phyloP scores from a whole-genome alignment of 2,797 vertebrate species.

The Pitangus sulphuratus region DNA sequence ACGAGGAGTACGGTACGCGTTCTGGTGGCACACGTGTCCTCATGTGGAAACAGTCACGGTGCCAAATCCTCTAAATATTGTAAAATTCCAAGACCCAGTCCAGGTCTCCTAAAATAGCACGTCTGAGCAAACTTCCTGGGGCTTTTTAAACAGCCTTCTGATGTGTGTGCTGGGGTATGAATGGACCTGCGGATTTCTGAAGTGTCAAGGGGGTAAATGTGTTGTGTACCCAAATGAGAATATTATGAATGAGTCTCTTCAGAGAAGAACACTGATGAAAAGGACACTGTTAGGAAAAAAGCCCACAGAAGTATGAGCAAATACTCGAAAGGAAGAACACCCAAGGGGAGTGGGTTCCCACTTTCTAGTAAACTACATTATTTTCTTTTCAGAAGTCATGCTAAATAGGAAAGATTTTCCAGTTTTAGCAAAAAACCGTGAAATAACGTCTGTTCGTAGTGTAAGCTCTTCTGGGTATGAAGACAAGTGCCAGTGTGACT shows the following conservation, averaged over 20 bases:
- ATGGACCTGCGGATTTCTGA: background rate
- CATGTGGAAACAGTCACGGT: background rate
- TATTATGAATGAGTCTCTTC: conserved; percentile 73
- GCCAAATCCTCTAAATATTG: conserved; percentile 69
- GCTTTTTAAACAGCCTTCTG: conserved; percentile 47
- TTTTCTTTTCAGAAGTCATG: conserved; percentile 34
- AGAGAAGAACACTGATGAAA: conserved; percentile 55
- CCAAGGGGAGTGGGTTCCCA: conserved; percentile 29
- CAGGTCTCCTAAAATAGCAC: conserved; percentile 73
- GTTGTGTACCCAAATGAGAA: conserved; percentile 30
- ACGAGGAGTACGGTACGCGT: rapidly evolving
- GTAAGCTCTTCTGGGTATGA: background rate
- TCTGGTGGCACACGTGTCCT: background rate
- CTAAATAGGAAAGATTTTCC: conserved; percentile 38
- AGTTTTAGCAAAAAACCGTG: background rate
- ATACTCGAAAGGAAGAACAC: conserved; percentile 51
- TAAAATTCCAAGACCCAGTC: conserved; percentile 71
- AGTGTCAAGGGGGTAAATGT: conserved; percentile 15
- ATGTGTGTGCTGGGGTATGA: conserved; percentile 40
- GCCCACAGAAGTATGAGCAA: conserved; percentile 44
- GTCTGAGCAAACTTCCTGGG: conserved; percentile 73
- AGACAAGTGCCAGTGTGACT: background rate
- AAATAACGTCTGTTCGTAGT: background rate
- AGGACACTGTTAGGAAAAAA: conserved; percentile 38
- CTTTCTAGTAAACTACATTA: conserved; percentile 36